These are phyloP conservation scores for Oxygymnocypris stewartii DNA, from an alignment of 2,113 vertebrate genomes.

Conservation along the genomic window DNA sequence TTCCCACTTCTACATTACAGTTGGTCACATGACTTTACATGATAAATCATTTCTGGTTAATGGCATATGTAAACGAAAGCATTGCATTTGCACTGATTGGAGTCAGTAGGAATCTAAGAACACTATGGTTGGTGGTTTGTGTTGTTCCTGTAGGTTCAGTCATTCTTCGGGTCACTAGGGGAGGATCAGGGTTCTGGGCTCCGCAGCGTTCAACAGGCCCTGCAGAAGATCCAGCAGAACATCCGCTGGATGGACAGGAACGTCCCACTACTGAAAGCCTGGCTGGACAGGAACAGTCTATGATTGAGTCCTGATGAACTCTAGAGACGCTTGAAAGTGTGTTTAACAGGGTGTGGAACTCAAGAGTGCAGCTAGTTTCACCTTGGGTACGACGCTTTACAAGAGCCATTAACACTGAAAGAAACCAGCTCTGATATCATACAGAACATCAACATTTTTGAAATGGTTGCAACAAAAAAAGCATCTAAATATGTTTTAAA, in stretches of 20 bases:
- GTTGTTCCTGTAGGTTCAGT: constrained; percentile 71
- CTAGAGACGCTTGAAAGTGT: neutral
- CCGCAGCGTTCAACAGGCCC: constrained; percentile 81
- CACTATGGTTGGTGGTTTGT: neutral
- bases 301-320: neutral
- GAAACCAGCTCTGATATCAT: neutral
- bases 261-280: constrained; percentile 75
- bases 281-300: constrained; percentile 69
- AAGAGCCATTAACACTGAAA: neutral
- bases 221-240: constrained; percentile 85
- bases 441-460: neutral
- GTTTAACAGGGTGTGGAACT: neutral
- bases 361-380: neutral
- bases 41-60: neutral
- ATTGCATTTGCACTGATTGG: neutral
- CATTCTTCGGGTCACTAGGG: constrained; percentile 80
- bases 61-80: neutral
- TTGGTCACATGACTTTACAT: neutral
- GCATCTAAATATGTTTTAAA: neutral
- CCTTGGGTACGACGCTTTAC: neutral
- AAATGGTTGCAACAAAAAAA: neutral
- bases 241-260: constrained; percentile 86
- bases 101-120: neutral
- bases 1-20: no score
- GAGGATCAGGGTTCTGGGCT: constrained; percentile 79